Base-by-base conservation (phyloP, 2,888 invertebrate genomes). In the Carterocephalus palaemon region DNA sequence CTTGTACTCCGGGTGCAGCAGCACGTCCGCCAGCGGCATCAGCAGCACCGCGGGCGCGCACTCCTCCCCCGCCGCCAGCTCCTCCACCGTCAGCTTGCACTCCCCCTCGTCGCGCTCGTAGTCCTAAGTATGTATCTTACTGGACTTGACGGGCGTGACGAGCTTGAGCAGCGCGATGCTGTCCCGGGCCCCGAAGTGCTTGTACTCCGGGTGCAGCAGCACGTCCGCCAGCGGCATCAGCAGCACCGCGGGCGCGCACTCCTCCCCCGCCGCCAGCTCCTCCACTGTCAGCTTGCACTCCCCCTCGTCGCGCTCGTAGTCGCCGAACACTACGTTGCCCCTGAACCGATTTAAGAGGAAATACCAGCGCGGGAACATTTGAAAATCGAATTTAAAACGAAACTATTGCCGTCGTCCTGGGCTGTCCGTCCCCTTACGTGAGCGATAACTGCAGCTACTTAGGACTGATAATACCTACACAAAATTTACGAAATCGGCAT, bases 1-100 rank as follows among this genome's bases (percentile, higher is more conserved):
- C 47, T 83, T 81, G 51, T 73, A 83, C 64, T 83, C 82, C 0
- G 83, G 83, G 19, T 83, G 83, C 0, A 84, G 63, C 2, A 84
- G 61, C 1, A 84, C 83, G 23, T 84, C 83, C 0, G 81, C 70
- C 24, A 83, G 66, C 0, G 83, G 83, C 70, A 82, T 73, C 46
- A 84, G 55, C 6, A 84, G 53, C 0, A 77, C 60, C 0, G 81
- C 81, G 0, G 79, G 70, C 6, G 72, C 71, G 17, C 83, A 84
- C 28, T 64, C 62, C 0, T 52, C 55, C 0, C 79, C 80, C 0
- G 13, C 34, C 0, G 74, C 67, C 6, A 82, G 24, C 1, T 68
- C 56, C 2, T 64, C 59, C 0, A 64, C 1, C 0, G 62, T 55
- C 3, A 80, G 42, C 0, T 52, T 58, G 33, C 83, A 84, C 29